A percentile compares a stretch with the other conserved stretches of the same genome.
Conservation (phyloP, 2,113 vertebrate species). For the Micronycteris hirsuta region DNA sequence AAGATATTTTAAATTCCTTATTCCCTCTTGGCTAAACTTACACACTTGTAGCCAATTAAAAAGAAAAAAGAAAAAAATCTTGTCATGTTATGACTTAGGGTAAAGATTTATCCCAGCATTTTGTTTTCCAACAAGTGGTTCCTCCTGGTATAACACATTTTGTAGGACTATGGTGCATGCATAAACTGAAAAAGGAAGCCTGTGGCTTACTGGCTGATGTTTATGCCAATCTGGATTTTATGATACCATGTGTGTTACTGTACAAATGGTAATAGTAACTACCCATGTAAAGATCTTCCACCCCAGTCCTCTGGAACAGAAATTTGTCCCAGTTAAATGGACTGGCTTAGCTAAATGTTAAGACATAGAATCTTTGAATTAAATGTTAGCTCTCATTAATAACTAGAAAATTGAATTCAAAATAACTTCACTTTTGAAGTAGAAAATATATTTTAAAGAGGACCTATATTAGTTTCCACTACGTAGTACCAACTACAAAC, state of each 20-base stretch:
- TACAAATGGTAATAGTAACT: background rate
- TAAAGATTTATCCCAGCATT: background rate
- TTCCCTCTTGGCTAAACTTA: constrained; percentile 56
- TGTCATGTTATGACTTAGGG: background rate
- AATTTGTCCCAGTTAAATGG: background rate
- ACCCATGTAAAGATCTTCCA: fast-evolving
- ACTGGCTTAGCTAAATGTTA: background rate
- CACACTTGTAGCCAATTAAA: background rate
- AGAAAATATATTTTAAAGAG: background rate
- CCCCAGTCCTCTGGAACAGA: fast-evolving
- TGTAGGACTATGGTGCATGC: fast-evolving
- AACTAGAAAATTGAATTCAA: background rate
- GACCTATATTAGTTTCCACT: background rate
- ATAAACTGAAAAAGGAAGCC: background rate
- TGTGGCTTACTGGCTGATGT: background rate
- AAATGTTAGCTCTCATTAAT: background rate
- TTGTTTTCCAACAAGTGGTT: background rate
- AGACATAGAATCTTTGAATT: constrained; percentile 7
- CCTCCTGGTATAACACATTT: fast-evolving
- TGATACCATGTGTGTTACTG: background rate
- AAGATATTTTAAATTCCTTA: constrained; percentile 65
- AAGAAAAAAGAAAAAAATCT: background rate
- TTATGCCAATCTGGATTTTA: background rate
- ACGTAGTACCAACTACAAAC: background rate
- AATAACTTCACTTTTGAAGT: constrained; percentile 32